Evolutionary conservation across 2,888 invertebrate genomes (phyloP), one percentile per base, ranked within the genome.

Genomic region (Marasmarcha lunaedactyla): DNA sequence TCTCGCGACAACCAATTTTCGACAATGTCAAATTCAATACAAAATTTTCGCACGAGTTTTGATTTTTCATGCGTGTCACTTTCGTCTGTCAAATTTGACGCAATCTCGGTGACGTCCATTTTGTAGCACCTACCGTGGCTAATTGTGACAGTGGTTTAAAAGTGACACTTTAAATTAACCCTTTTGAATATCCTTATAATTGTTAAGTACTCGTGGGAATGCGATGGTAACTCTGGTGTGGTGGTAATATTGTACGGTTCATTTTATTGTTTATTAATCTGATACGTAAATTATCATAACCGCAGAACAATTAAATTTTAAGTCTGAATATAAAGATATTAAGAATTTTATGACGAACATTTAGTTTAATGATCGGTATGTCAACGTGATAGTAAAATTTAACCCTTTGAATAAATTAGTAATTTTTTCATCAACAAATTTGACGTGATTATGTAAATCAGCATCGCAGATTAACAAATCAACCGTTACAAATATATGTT

Each of bases 401-500:
- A 74, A 71, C 59, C 59, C 52, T 57, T 49, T 43, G 42, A 44
- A 46, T 42, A 46, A 51, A 44, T 44, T 48, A 54, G 48, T 52
- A 48, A 47, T 53, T 58, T 59, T 48, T 44, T 52, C 50, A 59
- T 62, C 59, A 61, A 53, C 47, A 47, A 3, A 46, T 55, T 38
- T 42, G 46, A 42, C 44, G 46, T 71, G 58, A 71, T 77, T 78
- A 79, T 79, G 81, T 69, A 67, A 78, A 78, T 72, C 40, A 39
- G 36, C 35, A 48, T 58, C 57, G 56, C 63, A 57, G 64, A 76
- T 77, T 77, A 77, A 61, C 79, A 83, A 76, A 81, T 81, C 78
- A 81, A 69, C 81, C 83, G 81, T 81, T 74, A 74, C 79, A 79
- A 81, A 81, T 81, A 30, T 74, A 69, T 83, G 74, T 83, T 81